A percentile compares a stretch with the other conserved stretches of the same genome.
These are phyloP conservation scores for Drosophila burlai DNA, from an alignment of 1,140 invertebrate genomes.

Conservation along the genomic window DNA sequence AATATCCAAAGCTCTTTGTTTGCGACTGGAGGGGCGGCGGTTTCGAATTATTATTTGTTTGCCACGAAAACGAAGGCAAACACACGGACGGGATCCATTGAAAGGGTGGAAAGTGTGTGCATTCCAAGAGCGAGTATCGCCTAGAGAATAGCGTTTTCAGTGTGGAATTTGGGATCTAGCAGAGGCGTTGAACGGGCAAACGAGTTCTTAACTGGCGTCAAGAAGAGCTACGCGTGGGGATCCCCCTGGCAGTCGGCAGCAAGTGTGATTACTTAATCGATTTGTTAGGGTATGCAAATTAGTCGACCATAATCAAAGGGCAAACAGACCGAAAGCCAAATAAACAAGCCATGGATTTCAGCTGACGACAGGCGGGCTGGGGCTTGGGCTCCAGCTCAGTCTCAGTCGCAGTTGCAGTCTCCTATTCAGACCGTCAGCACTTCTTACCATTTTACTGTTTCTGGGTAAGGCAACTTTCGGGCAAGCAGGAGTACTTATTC, in stretches of 20 bases:
- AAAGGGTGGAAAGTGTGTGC: conserved; percentile 16
- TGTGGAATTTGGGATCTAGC: not conserved
- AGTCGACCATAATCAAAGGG: conserved; percentile 36
- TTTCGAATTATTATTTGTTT: conserved; percentile 55
- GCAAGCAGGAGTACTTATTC: conserved; percentile 4
- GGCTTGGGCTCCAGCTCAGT: not conserved
- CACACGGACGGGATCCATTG: conserved; percentile 23
- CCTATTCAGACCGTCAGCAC: conserved; percentile 16
- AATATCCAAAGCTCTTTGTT: conserved; percentile 55
- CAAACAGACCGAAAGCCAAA: conserved; percentile 16
- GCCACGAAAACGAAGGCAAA: conserved; percentile 55
- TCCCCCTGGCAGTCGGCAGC: not conserved
- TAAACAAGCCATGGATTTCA: conserved; percentile 17
- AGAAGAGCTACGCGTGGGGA: conserved; percentile 14
- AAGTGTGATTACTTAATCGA: conserved; percentile 20
- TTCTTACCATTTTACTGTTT: conserved; percentile 2
- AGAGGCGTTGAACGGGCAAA: conserved; percentile 23
- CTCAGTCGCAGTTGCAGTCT: not conserved
- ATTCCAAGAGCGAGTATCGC: conserved; percentile 10
- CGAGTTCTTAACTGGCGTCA: conserved; percentile 36
- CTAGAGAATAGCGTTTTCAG: not conserved
- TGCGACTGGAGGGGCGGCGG: conserved; percentile 28
- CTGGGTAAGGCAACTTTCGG: conserved; percentile 33
- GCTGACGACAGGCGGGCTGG: conserved; percentile 4
- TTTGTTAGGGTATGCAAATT: conserved; percentile 17